Base-by-base conservation (phyloP, 2,888 invertebrate species). In the Pinctada fucata region DNA sequence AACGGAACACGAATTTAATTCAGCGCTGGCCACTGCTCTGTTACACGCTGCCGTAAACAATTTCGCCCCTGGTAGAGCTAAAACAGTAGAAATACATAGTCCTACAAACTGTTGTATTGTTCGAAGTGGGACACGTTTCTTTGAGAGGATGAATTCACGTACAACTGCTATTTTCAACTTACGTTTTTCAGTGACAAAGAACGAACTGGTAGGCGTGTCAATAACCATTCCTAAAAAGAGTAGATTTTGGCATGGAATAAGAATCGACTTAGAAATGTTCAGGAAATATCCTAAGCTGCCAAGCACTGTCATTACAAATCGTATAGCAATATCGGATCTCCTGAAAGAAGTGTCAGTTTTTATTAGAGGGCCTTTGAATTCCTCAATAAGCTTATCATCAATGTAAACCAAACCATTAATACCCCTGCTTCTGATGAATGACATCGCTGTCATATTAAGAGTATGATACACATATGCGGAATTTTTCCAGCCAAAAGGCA, bases 51-150 rank as follows among this genome's bases (percentile, higher is more conserved):
- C n/a, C n/a, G n/a, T n/a, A n/a, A n/a, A n/a, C n/a, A n/a, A n/a
- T n/a, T n/a, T n/a, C 51, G 76, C 71, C 13, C 71, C 76, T 48
- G 71, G 76, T 13, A 76, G 70, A 16, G 71, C 71, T 69, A 76
- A 31, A 52, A n/a, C 45, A 52, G 68, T 68, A 52, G 76, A 76
- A 48, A 69, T 64, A 51, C 71, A 76, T 31, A 76, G 45, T 45
- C 76, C 71, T 16, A 66, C 3, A 58, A 76, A 76, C 47, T 64
- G 48, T 51, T 76, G 76, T 50, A 76, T 65, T 13, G n/a, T 49
- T 58, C 45, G 2, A 47, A 72, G 63, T 6, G 31, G 63, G n/a
- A 72, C 72, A 16, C n/a, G 10, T 16, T 58, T 48, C 1, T n/a
- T 50, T 1, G 58, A 47, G 16, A 76, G 68, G 49, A 76, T 76